Conservation (phyloP, 2,113 vertebrate species). For the Accipiter virgatus region DNA sequence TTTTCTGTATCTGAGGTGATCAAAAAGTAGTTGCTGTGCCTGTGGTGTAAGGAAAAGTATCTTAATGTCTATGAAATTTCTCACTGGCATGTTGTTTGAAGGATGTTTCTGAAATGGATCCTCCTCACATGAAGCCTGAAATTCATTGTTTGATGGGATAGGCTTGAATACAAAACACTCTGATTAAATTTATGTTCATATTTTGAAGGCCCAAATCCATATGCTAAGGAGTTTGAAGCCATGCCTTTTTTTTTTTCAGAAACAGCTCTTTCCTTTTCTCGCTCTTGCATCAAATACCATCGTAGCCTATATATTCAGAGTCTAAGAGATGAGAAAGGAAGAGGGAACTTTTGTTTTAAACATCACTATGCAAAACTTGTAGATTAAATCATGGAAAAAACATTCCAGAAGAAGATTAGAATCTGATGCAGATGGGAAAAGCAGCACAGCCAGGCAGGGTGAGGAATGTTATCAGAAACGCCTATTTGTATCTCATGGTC, state of each 20-base stretch:
- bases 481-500: background rate
- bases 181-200: background rate
- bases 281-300: background rate
- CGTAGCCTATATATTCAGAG: background rate
- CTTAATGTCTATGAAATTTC: background rate
- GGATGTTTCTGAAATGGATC: background rate
- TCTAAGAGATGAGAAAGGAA: background rate
- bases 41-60: background rate
- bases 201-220: background rate
- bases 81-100: background rate
- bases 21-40: background rate
- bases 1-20: background rate
- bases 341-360: background rate
- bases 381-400: constrained; percentile 19
- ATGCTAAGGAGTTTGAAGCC: background rate
- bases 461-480: constrained; percentile 33
- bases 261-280: background rate
- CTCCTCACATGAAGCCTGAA: background rate
- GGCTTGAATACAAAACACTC: background rate
- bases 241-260: background rate
- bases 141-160: background rate
- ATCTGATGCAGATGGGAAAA: constrained; percentile 32
- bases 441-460: background rate
- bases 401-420: constrained; percentile 18
- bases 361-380: background rate